phyloP scores from a whole-genome alignment of 2,113 vertebrate genomes.

The Caloenas nicobarica region DNA sequence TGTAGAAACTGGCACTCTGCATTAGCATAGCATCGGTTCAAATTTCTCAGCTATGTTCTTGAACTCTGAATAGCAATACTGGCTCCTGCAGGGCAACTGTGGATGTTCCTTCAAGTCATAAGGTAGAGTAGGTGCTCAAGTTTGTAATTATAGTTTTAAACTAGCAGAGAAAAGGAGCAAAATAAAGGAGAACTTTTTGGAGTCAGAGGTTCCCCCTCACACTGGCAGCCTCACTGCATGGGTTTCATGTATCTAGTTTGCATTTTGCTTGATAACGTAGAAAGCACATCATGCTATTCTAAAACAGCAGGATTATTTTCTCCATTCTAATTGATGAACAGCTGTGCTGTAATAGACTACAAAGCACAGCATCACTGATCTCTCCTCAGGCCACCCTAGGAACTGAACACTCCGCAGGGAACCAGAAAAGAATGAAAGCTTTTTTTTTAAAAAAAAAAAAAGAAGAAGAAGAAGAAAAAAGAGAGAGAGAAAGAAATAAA shows the following conservation, averaged over 20 bases:
- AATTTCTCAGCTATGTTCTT: slow-evolving; percentile 30
- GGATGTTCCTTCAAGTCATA: slow-evolving; percentile 22
- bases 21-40: slow-evolving; percentile 11
- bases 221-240: slow-evolving; percentile 26
- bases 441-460: background rate
- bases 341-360: slow-evolving; percentile 74
- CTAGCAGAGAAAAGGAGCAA: background rate
- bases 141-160: slow-evolving; percentile 42
- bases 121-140: slow-evolving; percentile 22
- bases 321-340: slow-evolving; percentile 71
- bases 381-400: slow-evolving; percentile 73
- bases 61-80: slow-evolving; percentile 14
- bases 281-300: slow-evolving; percentile 45
- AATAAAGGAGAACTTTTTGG: slow-evolving; percentile 9
- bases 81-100: slow-evolving; percentile 20
- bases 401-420: slow-evolving; percentile 69
- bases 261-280: slow-evolving; percentile 57
- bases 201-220: background rate
- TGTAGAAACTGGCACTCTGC: background rate
- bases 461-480: background rate
- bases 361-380: slow-evolving; percentile 66
- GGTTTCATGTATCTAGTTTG: slow-evolving; percentile 61
- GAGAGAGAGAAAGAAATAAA: background rate
- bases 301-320: slow-evolving; percentile 71
- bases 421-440: slow-evolving; percentile 35